phyloP scores from a whole-genome alignment of 2,888 invertebrate genomes.

The Acanthosepion esculentum region DNA sequence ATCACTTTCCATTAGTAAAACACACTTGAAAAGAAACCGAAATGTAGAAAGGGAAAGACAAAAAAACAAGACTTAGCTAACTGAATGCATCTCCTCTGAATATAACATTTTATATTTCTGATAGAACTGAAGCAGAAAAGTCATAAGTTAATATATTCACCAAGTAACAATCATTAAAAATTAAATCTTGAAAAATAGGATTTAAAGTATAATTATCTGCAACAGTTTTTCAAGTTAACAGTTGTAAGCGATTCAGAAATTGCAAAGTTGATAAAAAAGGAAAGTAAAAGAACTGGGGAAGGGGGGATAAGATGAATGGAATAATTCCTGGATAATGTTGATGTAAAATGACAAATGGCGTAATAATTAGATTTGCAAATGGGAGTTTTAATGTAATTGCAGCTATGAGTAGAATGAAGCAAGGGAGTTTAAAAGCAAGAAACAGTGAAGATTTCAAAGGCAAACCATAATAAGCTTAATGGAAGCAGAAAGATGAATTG shows the following conservation, averaged over 20 bases:
- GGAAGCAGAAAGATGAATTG: not conserved
- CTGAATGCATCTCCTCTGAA: no score
- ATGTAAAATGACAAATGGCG: not conserved
- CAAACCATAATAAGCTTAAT: not conserved
- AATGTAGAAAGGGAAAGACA: no score
- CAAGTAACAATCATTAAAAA: not conserved
- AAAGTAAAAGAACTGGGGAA: not conserved
- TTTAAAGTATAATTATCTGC: not conserved
- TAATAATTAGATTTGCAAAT: not conserved
- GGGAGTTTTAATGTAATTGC: not conserved
- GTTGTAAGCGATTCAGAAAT: not conserved
- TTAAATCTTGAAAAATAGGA: not conserved
- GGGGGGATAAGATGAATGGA: not conserved
- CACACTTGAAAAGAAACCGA: no score
- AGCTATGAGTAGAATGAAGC: not conserved
- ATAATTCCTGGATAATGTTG: not conserved
- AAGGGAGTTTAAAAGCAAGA: not conserved
- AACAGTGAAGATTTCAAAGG: not conserved
- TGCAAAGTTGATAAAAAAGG: not conserved
- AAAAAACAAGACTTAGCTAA: no score
- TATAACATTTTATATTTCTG: no score
- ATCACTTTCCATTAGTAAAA: no score
- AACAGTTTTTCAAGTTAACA: not conserved
- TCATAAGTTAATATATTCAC: not conserved
- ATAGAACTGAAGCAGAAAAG: no score